Conservation (phyloP, 2,797 vertebrate genomes). For the Danio jaintianensis region DNA sequence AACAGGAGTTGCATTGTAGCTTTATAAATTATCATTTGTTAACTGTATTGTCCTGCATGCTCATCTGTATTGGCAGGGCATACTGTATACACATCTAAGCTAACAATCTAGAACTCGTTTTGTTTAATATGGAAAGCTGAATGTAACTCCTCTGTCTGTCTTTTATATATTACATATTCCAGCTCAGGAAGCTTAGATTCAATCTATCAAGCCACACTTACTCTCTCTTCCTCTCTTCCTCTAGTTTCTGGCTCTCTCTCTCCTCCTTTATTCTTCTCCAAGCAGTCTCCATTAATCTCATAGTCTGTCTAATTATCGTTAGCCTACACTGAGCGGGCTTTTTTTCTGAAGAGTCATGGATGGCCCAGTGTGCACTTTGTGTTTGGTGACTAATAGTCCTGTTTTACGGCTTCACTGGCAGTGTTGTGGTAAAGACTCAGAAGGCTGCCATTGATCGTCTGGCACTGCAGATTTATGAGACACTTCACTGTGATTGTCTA, state of each 20-base stretch:
- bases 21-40: too few species aligned
- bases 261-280: background rate
- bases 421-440: conserved; percentile 46
- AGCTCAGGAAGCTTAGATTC: conserved; percentile 35
- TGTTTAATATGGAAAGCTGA: background rate
- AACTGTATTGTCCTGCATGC: too few species aligned
- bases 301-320: conserved; percentile 40
- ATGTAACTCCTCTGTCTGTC: too few species aligned
- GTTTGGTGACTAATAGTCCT: conserved; percentile 50
- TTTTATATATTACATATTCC: background rate
- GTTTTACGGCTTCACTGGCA: conserved; percentile 46
- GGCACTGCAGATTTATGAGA: conserved; percentile 49
- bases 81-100: background rate
- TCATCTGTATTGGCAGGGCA: background rate
- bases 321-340: conserved; percentile 32
- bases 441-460: conserved; percentile 53
- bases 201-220: background rate
- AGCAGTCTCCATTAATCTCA: conserved; percentile 35
- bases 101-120: background rate
- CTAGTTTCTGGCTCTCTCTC: conserved; percentile 28
- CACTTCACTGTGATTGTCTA: conserved; percentile 38
- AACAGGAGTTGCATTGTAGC: too few species aligned
- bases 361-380: conserved; percentile 35
- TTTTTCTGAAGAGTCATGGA: conserved; percentile 20
- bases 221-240: background rate